These are phyloP conservation scores for Grantiella picta DNA, from an alignment of 2,113 vertebrate genomes.

Conservation along the genomic window DNA sequence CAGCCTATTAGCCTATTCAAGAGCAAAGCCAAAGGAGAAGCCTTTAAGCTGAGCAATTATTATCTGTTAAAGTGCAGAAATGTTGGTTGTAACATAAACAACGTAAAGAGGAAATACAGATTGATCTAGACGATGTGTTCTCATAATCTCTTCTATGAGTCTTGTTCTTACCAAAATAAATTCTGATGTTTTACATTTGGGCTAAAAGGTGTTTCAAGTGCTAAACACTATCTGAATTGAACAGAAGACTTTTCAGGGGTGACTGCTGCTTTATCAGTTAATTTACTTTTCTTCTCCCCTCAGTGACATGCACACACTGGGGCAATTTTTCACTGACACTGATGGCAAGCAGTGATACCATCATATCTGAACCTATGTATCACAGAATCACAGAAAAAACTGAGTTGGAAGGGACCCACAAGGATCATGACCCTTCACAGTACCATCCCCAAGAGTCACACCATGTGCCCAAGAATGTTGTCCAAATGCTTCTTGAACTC, in stretches of 20 bases:
- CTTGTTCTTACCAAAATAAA: neutral
- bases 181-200: neutral
- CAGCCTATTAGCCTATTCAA: neutral
- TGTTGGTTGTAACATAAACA: neutral
- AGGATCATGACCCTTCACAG: neutral
- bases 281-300: neutral
- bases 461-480: neutral
- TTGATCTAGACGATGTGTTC: neutral
- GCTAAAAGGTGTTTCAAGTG: neutral
- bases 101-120: neutral
- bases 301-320: neutral
- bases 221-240: neutral
- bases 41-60: neutral
- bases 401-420: neutral
- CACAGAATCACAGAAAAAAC: neutral
- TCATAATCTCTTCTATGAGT: neutral
- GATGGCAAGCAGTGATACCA: neutral
- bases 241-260: neutral
- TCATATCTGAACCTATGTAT: neutral
- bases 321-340: neutral
- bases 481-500: neutral
- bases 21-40: neutral
- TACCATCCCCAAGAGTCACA: neutral
- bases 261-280: neutral
- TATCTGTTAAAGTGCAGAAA: neutral